phyloP scores from a whole-genome alignment of 2,797 vertebrate genomes.

The Phalanger gymnotis region DNA sequence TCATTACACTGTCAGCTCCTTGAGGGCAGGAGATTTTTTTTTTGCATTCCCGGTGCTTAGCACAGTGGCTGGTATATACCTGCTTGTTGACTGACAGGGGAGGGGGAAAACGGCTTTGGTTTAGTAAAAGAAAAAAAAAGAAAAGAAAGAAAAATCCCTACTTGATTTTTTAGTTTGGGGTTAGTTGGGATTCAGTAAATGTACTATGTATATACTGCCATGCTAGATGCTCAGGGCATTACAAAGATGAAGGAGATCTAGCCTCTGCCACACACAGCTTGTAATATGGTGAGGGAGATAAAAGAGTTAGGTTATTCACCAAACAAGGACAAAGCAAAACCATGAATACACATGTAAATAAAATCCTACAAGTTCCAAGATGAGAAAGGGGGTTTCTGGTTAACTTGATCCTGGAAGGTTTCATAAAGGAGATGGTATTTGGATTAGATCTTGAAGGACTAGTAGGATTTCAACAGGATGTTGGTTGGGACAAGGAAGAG shows the following conservation, averaged over 20 bases:
- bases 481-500: neutral
- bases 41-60: neutral
- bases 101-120: neutral
- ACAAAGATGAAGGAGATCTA: neutral
- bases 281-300: neutral
- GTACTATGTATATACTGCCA: neutral
- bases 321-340: neutral
- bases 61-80: neutral
- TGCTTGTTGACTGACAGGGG: neutral
- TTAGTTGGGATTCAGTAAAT: neutral
- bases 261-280: neutral
- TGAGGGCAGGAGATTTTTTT: neutral
- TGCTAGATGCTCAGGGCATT: neutral
- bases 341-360: neutral
- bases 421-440: neutral
- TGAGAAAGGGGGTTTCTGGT: neutral
- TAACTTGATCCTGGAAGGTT: neutral
- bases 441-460: neutral
- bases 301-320: neutral
- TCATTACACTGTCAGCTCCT: neutral
- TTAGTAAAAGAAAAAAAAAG: neutral
- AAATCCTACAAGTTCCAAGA: neutral
- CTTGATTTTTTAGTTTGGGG: neutral
- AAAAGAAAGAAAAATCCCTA: neutral
- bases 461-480: neutral